phyloP scores from a whole-genome alignment of 2,888 invertebrate genomes.

The Meiosimyza decipiens region DNA sequence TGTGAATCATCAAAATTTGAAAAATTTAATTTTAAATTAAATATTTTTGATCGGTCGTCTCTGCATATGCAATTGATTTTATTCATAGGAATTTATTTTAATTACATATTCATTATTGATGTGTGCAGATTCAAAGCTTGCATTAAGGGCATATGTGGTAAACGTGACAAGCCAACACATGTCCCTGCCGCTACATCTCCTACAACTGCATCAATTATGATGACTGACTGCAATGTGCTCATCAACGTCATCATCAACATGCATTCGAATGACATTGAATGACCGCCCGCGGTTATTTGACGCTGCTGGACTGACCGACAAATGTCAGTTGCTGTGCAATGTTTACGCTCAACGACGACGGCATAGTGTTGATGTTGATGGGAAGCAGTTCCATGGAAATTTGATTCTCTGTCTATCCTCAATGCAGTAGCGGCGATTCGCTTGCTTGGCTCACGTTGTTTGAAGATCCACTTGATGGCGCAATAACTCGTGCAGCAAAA shows the following conservation, averaged over 20 bases:
- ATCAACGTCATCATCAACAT: background rate
- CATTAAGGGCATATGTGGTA: too few species aligned
- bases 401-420: background rate
- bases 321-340: background rate
- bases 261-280: background rate
- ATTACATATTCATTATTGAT: too few species aligned
- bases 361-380: background rate
- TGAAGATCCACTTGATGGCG: conserved; percentile 12
- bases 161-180: too few species aligned
- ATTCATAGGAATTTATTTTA: too few species aligned
- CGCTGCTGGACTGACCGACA: background rate
- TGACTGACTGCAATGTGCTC: background rate
- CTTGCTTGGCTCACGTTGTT: background rate
- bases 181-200: too few species aligned
- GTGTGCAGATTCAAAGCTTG: too few species aligned
- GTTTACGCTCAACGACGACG: background rate
- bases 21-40: too few species aligned
- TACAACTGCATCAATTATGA: too few species aligned
- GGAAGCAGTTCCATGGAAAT: background rate
- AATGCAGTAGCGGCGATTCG: background rate
- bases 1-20: too few species aligned
- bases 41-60: too few species aligned
- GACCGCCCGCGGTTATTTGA: conserved; percentile 10
- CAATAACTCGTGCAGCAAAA: conserved; percentile 7
- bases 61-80: too few species aligned